Conservation (phyloP, 2,888 invertebrate genomes). For the Dynastes maya region DNA sequence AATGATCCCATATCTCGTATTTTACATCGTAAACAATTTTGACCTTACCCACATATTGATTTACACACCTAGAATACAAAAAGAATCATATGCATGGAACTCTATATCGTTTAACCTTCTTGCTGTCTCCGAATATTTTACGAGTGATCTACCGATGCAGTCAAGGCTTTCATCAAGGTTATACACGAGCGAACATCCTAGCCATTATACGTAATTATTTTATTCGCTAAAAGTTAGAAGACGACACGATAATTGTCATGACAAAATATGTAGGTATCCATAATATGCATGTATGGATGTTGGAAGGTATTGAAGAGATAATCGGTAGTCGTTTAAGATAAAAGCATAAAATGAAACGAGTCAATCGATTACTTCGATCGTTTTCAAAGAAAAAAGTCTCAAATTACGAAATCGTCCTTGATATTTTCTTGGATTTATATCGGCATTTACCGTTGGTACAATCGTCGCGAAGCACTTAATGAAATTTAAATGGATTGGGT, state of each 20-base stretch:
- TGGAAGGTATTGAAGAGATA: conserved; percentile 5
- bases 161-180: conserved; percentile 33
- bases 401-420: conserved; percentile 41
- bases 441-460: not conserved
- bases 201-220: not conserved
- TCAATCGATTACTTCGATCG: conserved; percentile 11
- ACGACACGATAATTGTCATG: not conserved
- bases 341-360: conserved; percentile 8
- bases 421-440: conserved; percentile 35
- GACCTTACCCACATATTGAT: conserved; percentile 22
- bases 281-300: no score
- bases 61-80: conserved; percentile 11
- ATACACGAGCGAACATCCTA: not conserved
- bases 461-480: conserved; percentile 12
- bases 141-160: conserved; percentile 5
- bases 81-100: conserved; percentile 19
- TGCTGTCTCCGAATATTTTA: conserved; percentile 14
- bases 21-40: conserved; percentile 2
- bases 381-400: conserved; percentile 12
- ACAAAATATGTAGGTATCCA: not conserved
- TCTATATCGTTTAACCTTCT: conserved; percentile 22
- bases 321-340: conserved; percentile 1
- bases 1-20: no score
- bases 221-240: not conserved
- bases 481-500: conserved; percentile 27